Base-by-base conservation (phyloP, 2,113 vertebrate genomes). In the Nothocercus nigrocapillus region DNA sequence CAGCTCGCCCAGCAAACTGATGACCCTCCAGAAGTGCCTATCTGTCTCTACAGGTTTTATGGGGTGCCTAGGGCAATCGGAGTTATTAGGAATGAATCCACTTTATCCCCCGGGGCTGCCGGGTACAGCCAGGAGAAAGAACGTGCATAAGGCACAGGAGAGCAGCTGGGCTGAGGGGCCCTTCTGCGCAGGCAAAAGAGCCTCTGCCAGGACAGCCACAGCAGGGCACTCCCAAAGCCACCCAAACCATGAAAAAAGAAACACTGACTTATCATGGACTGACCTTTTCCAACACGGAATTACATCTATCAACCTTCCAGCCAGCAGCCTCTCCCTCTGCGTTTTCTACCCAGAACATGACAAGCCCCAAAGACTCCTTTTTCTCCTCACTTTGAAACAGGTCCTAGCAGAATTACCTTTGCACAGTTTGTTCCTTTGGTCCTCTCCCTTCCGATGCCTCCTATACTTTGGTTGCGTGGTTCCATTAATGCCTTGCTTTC, bases 11-110 rank as follows among this genome's bases (percentile, higher is more conserved):
- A 24, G 93, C 86, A 91, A 78, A 95, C 89, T 92, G 61, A 89
- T 93, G 84, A 93, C 91, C 58, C 62, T 82, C 93, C 89, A 87
- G 81, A 89, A 95, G 94, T 1, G 13, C 69, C 94, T 84, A 89
- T 89, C 93, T 87, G 66, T 93, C 95, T 87, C 81, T 3, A 13
- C 47, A 53, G 81, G 58, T 85, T 93, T 87, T 90, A 83, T 1
- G 1, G 69, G 42, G 77, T 89, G 85, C 76, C 85, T 61, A 74
- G 19, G 47, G 77, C 0, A 0, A 72, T 18, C 58, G 19, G 61
- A 68, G 34, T 62, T 53, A 11, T 36, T 15, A 0, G 6, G 61
- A 78, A 21, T 16, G 34, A 68, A 68, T 63, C 28, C 64, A 13
- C 30, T 81, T 18, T 20, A 68, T 69, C 56, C 20, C 8, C 3